Evolutionary conservation across 2,113 vertebrate genomes (phyloP), one percentile per base, ranked within the genome.

Genomic region (Albula goreensis): DNA sequence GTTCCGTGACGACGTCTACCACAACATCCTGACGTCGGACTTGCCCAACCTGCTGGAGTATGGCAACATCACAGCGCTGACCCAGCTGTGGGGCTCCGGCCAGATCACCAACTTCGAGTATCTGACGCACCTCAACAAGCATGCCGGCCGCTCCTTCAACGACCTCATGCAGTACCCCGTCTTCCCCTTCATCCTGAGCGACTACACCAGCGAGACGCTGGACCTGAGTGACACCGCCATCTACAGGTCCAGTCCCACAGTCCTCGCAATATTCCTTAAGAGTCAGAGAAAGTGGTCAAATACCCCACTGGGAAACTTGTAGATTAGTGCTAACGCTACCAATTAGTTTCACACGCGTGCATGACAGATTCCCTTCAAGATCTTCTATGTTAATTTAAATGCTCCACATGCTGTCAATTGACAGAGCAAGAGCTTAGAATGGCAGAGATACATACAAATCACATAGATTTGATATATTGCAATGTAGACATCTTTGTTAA

Each of bases 151-250:
- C 88, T 99, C 98, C 89, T 99, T 99, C 93, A 99, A 98, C 84
- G 98, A 99, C 90, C 96, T 99, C 89, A 99, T 99, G 98, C 98
- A 99, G 90, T 99, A 99, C 90, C 98, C 98, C 0, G 98, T 99
- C 89, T 99, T 99, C 94, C 98, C 98, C 6, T 99, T 99, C 85
- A 97, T 99, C 87, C 95, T 99, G 87, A 93, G 97, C 50, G 98
- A 99, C 91, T 99, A 99, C 89, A 93, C 92, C 88, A 99, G 85
- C 83, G 98, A 99, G 92, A 97, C 96, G 0, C 92, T 99, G 50
- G 98, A 99, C 93, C 95, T 99, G 91, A 95, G 92, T 63, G 98
- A 99, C 22, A 87, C 96, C 0, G 90, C 84, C 0, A 94, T 99
- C 86, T 99, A 99, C 94, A 98, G 98, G 98, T 95, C 31, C 31